A percentile compares a stretch with the other conserved stretches of the same genome.
These are phyloP conservation scores for Drosophila lacicola DNA, from an alignment of 2,888 invertebrate genomes.

Conservation along the genomic window DNA sequence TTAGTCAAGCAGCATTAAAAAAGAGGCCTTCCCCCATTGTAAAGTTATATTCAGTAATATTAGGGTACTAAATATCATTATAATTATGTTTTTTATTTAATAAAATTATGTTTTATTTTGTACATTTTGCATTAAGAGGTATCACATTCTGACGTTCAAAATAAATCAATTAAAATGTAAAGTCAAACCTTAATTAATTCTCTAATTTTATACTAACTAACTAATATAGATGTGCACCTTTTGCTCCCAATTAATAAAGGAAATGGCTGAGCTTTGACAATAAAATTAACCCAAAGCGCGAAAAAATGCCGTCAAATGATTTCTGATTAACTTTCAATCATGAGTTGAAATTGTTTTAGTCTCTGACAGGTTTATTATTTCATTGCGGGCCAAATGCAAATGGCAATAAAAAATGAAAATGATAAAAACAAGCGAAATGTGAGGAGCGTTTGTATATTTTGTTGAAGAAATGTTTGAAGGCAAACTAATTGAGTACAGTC, in stretches of 20 bases:
- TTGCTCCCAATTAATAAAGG: neutral
- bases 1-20: no score
- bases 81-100: no score
- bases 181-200: no score
- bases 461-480: constrained; percentile 42
- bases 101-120: no score
- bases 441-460: constrained; percentile 24
- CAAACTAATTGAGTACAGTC: constrained; percentile 61
- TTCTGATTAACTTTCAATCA: constrained; percentile 17
- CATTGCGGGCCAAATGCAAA: constrained; percentile 11
- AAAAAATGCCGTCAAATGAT: neutral
- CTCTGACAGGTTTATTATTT: constrained; percentile 23
- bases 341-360: constrained; percentile 4
- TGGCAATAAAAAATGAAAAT: constrained; percentile 8
- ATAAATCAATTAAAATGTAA: no score
- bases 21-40: no score
- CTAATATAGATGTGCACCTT: neutral
- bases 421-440: neutral
- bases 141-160: no score
- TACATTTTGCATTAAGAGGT: no score
- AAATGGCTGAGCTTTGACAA: no score
- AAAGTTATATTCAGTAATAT: no score
- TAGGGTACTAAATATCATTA: no score
- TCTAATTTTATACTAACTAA: no score
- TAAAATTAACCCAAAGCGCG: neutral